A percentile compares a stretch with the other conserved stretches of the same genome.
phyloP scores from a whole-genome alignment of 2,113 vertebrate genomes.

The Cranoglanis bouderius region DNA sequence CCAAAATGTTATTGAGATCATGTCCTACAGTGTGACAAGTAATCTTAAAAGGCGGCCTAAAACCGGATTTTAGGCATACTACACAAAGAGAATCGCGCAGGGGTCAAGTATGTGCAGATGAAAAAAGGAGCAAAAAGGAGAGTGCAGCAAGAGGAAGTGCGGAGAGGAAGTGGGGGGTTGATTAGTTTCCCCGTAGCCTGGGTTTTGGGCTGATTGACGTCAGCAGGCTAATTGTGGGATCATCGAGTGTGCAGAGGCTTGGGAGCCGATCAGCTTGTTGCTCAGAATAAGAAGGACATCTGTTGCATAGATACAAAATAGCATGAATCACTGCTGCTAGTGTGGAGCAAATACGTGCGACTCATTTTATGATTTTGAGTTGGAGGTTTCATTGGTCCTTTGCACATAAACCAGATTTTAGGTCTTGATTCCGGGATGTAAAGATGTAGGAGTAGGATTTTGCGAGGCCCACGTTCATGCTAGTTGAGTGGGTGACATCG shows the following conservation, averaged over 20 bases:
- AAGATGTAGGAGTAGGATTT: not conserved
- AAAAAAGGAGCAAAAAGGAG: conserved; percentile 14
- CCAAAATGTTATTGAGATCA: not conserved
- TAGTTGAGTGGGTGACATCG: not conserved
- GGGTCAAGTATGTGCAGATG: conserved; percentile 45
- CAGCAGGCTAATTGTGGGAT: conserved; percentile 46
- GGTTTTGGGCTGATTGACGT: conserved; percentile 38
- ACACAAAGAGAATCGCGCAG: conserved; percentile 15
- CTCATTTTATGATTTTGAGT: conserved; percentile 3
- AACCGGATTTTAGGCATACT: conserved; percentile 25
- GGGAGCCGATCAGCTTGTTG: conserved; percentile 28
- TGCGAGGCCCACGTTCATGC: not conserved
- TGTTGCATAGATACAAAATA: conserved; percentile 32
- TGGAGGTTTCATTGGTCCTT: not conserved
- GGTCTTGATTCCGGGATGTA: not conserved
- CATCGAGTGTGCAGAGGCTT: conserved; percentile 17
- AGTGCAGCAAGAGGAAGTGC: conserved; percentile 6
- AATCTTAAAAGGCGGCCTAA: not conserved
- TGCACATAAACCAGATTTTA: not conserved
- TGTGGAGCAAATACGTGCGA: not conserved
- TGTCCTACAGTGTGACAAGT: not conserved
- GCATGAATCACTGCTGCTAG: not conserved
- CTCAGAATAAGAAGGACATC: conserved; percentile 35
- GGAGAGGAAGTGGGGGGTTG: conserved; percentile 41
- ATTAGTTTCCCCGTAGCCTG: conserved; percentile 48